Conservation (phyloP, 1,140 invertebrate species). For the Cydia strobilella region DNA sequence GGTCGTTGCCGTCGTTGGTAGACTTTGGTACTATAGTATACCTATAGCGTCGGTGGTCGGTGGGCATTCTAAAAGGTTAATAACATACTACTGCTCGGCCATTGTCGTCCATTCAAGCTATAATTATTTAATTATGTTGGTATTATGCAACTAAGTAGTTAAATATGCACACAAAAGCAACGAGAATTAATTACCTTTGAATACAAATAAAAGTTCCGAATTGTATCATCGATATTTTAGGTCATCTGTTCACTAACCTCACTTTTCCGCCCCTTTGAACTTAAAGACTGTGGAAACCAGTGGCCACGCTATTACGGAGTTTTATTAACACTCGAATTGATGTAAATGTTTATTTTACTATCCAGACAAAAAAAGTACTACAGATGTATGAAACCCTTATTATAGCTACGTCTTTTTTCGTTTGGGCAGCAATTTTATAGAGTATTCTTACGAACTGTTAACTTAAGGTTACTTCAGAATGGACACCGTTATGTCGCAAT, state of each 20-base stretch:
- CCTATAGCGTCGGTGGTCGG: background rate
- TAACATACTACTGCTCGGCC: background rate
- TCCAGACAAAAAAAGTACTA: conserved; percentile 15
- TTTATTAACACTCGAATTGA: conserved; percentile 40
- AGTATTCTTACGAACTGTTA: background rate
- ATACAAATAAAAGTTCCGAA: background rate
- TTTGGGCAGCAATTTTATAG: background rate
- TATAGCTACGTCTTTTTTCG: background rate
- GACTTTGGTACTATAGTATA: too few relatives aligned
- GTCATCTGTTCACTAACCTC: conserved; percentile 40
- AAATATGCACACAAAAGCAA: background rate
- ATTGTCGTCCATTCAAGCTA: background rate
- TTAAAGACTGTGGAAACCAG: conserved; percentile 21
- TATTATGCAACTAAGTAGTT: conserved; percentile 5
- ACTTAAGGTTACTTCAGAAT: conserved; percentile 5
- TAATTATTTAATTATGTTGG: background rate
- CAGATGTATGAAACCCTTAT: background rate
- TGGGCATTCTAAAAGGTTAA: background rate
- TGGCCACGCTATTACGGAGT: conserved; percentile 32
- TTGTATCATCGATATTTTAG: background rate
- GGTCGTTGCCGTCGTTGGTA: too few relatives aligned
- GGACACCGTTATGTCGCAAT: conserved; percentile 20
- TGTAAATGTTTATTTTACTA: conserved; percentile 42
- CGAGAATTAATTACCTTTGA: background rate
- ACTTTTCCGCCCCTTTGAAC: conserved; percentile 32